A percentile compares a stretch with the other conserved stretches of the same genome.
Conservation (phyloP, 2,888 invertebrate genomes). For the Apamea sordens region DNA sequence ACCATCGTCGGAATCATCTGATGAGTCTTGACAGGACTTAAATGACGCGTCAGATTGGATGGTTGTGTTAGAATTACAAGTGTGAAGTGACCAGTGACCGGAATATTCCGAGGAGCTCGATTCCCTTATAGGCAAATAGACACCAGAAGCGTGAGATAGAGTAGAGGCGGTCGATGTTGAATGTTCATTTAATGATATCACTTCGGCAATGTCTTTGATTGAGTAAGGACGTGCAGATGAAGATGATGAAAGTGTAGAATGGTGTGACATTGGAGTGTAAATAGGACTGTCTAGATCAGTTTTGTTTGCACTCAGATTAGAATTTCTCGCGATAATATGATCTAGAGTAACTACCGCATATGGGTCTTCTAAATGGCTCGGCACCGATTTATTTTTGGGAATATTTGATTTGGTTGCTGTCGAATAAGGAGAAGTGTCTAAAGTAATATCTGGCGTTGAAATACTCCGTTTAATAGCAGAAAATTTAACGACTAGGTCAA, state of each 20-base stretch:
- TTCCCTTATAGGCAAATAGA: slow-evolving; percentile 81
- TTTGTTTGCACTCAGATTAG: slow-evolving; percentile 40
- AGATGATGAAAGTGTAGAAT: slow-evolving; percentile 80
- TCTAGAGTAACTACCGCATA: slow-evolving; percentile 81
- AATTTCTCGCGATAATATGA: slow-evolving; percentile 76
- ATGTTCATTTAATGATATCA: slow-evolving; percentile 79
- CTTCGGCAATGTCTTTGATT: slow-evolving; percentile 86
- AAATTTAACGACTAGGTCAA: slow-evolving; percentile 83
- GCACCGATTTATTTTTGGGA: slow-evolving; percentile 83
- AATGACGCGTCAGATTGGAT: slow-evolving; percentile 85
- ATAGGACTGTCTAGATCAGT: slow-evolving; percentile 71
- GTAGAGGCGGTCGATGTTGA: slow-evolving; percentile 81
- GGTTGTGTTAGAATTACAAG: slow-evolving; percentile 85
- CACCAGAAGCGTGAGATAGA: slow-evolving; percentile 82
- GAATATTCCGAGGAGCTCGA: slow-evolving; percentile 88
- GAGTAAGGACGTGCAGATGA: slow-evolving; percentile 83
- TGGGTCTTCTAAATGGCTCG: slow-evolving; percentile 83
- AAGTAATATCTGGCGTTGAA: slow-evolving; percentile 86
- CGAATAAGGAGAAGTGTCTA: slow-evolving; percentile 80
- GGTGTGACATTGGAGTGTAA: slow-evolving; percentile 80
- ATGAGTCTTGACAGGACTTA: slow-evolving; percentile 86
- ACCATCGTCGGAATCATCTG: slow-evolving; percentile 81
- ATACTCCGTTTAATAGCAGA: slow-evolving; percentile 87
- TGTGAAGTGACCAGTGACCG: slow-evolving; percentile 85
- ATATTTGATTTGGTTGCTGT: slow-evolving; percentile 74